These are phyloP conservation scores for Nycteola revayana DNA, from an alignment of 2,888 invertebrate species.

Conservation along the genomic window DNA sequence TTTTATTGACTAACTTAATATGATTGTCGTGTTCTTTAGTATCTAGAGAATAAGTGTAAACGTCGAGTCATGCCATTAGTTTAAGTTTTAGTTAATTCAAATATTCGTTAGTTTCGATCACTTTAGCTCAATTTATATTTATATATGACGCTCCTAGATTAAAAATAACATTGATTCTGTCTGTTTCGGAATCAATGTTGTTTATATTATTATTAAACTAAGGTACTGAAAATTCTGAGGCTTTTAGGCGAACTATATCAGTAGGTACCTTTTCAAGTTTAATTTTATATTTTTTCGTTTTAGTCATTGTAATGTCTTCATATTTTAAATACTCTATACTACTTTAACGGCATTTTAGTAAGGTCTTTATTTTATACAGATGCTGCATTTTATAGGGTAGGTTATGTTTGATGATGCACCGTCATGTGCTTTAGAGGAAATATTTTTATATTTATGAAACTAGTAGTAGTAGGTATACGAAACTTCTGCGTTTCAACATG, in stretches of 20 bases:
- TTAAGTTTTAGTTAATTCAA: slow-evolving; percentile 52
- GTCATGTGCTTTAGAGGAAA: too few relatives aligned
- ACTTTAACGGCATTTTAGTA: too few relatives aligned
- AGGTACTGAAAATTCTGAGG: slow-evolving; percentile 29
- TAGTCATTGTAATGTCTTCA: too few relatives aligned
- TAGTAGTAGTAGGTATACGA: too few relatives aligned
- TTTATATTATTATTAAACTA: slow-evolving; percentile 19
- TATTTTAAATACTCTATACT: too few relatives aligned
- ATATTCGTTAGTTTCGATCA: slow-evolving; percentile 25
- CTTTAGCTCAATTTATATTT: slow-evolving; percentile 31
- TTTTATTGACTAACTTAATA: slow-evolving; percentile 34
- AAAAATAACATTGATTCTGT: slow-evolving; percentile 27
- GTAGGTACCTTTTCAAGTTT: slow-evolving; percentile 23
- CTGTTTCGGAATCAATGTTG: slow-evolving; percentile 21
- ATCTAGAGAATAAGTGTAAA: slow-evolving; percentile 57
- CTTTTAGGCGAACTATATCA: slow-evolving; percentile 28
- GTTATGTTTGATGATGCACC: too few relatives aligned
- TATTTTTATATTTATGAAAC: too few relatives aligned
- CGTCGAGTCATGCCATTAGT: slow-evolving; percentile 79
- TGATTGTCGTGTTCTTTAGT: slow-evolving; percentile 38
- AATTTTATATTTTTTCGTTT: too few relatives aligned
- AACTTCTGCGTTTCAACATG: too few relatives aligned
- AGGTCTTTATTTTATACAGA: too few relatives aligned
- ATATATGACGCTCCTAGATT: slow-evolving; percentile 11
- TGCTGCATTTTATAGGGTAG: too few relatives aligned